phyloP scores from a whole-genome alignment of 2,797 vertebrate species.

The Perdix hodgsoniae region DNA sequence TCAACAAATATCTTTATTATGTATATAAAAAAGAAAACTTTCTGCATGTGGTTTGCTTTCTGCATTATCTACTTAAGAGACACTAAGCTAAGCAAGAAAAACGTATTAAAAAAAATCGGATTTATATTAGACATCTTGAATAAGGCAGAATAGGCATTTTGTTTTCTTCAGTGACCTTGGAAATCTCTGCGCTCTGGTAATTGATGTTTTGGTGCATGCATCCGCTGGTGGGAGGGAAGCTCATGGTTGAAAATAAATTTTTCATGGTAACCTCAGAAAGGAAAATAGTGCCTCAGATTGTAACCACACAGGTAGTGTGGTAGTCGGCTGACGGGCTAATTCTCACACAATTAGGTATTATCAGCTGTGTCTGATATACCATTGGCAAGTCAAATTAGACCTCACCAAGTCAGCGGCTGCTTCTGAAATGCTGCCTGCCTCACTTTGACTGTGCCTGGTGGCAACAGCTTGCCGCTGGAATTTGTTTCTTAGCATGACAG shows the following conservation, averaged over 20 bases:
- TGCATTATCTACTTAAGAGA: constrained; percentile 25
- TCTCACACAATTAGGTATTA: not conserved
- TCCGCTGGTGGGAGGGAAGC: not conserved
- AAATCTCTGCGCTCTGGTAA: not conserved
- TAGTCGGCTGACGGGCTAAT: not conserved
- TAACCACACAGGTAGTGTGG: not conserved
- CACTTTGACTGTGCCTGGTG: not conserved
- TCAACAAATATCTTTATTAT: constrained; percentile 39
- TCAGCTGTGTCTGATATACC: not conserved
- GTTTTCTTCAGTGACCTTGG: constrained; percentile 18
- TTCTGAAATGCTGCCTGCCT: not conserved
- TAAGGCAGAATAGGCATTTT: not conserved
- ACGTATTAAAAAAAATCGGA: not conserved
- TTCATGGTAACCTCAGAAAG: not conserved
- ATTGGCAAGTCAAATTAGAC: not conserved
- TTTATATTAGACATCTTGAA: constrained; percentile 15
- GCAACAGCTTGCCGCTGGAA: not conserved
- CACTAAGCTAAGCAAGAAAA: constrained; percentile 58
- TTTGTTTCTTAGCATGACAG: constrained; percentile 22
- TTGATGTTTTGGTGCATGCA: not conserved
- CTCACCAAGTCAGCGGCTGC: not conserved
- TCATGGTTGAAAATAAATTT: not conserved
- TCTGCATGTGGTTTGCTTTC: constrained; percentile 40
- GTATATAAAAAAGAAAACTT: constrained; percentile 50
- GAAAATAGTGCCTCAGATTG: not conserved